These are phyloP conservation scores for Dicentrarchus labrax DNA, from an alignment of 2,113 vertebrate species.

Conservation along the genomic window DNA sequence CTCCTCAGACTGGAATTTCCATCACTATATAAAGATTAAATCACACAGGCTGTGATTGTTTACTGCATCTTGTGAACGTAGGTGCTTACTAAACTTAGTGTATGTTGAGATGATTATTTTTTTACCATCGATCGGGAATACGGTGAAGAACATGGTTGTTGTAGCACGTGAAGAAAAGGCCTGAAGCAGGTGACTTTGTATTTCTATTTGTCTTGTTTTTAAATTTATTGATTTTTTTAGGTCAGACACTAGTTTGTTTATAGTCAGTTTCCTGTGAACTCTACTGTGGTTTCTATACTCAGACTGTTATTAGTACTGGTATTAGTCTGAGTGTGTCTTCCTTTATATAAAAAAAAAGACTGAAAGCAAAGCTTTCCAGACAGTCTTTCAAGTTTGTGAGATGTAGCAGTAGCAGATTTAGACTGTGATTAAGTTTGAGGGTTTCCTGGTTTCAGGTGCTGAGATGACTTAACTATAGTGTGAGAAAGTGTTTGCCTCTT, in stretches of 20 bases:
- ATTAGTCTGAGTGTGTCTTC: background rate
- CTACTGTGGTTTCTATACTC: conserved; percentile 5
- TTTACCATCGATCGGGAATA: background rate
- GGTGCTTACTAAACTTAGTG: background rate
- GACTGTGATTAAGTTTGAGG: conserved; percentile 43
- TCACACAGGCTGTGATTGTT: background rate
- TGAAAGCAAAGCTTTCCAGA: background rate
- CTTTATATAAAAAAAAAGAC: background rate
- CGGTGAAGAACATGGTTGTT: background rate
- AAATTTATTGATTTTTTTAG: background rate
- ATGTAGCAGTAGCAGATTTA: conserved; percentile 39
- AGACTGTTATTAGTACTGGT: background rate
- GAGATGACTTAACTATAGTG: conserved; percentile 19
- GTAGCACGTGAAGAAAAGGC: background rate
- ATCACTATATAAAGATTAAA: background rate
- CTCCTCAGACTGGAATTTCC: conserved; percentile 42
- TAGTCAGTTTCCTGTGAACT: background rate
- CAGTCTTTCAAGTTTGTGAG: background rate
- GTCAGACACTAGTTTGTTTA: background rate
- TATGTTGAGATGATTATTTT: background rate
- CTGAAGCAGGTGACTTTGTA: background rate
- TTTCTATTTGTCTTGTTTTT: no score
- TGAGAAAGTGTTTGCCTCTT: background rate
- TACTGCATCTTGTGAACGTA: background rate
- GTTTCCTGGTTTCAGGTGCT: conserved; percentile 60